These are phyloP conservation scores for Folsomia candida DNA, from an alignment of 2,888 invertebrate species.

Conservation along the genomic window DNA sequence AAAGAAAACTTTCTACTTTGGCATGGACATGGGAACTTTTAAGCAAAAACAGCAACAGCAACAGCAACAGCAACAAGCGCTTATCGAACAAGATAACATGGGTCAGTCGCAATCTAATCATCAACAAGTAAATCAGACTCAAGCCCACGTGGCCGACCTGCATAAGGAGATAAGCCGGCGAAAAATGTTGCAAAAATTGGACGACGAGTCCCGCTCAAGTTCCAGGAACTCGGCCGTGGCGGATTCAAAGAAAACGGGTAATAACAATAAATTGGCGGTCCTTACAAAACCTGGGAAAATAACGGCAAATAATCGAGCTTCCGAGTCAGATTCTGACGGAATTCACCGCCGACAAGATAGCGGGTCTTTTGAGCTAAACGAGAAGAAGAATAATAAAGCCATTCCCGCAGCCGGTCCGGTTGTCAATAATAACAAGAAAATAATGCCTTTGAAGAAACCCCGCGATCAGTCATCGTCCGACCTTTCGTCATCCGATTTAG, in stretches of 20 bases:
- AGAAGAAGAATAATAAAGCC: conserved; percentile 52
- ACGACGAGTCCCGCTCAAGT: not conserved
- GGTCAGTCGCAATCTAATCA: not conserved
- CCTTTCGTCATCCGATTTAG: conserved; percentile 53
- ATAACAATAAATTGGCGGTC: not conserved
- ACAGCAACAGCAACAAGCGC: conserved; percentile 9
- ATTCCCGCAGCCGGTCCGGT: not conserved
- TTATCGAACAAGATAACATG: not conserved
- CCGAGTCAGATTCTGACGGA: conserved; percentile 42
- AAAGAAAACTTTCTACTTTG: conserved; percentile 70
- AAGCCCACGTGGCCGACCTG: not conserved
- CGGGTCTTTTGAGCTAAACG: conserved; percentile 55
- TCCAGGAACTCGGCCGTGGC: not conserved
- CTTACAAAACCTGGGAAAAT: not conserved
- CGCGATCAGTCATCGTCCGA: conserved; percentile 45
- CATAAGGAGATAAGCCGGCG: conserved; percentile 15
- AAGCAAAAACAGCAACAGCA: not conserved
- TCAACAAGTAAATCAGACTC: not conserved
- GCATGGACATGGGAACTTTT: conserved; percentile 64
- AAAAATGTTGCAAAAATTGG: conserved; percentile 9
- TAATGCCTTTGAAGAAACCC: conserved; percentile 28
- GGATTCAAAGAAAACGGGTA: not conserved
- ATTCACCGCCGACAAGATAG: conserved; percentile 53
- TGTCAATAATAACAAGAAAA: not conserved
- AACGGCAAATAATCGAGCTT: conserved; percentile 14